A percentile compares a stretch with the other conserved stretches of the same genome.
Evolutionary conservation across 2,888 invertebrate species (phyloP).

Genomic region (Cephus rjabovi): DNA sequence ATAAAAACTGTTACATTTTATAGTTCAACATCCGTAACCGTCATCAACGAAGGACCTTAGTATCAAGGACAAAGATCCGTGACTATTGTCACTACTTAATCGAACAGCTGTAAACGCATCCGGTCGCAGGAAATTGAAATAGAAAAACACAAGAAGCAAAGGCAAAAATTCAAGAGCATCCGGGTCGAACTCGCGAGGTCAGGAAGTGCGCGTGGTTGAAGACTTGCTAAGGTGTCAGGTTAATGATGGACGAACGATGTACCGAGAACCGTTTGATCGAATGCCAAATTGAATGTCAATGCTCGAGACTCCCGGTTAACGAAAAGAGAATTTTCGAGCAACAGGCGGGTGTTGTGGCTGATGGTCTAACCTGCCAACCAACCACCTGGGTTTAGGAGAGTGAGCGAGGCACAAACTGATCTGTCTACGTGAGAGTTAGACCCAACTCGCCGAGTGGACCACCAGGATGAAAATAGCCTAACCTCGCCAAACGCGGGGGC

Average conservation of each 20-base stretch:
- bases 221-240: neutral
- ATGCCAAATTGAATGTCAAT: slow-evolving; percentile 25
- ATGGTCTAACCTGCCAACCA: neutral
- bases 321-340: neutral
- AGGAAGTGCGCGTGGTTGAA: neutral
- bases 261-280: slow-evolving; percentile 13
- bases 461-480: slow-evolving; percentile 38
- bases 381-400: neutral
- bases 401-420: neutral
- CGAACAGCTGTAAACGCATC: neutral
- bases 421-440: neutral
- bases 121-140: neutral
- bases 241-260: neutral
- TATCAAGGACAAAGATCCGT: neutral
- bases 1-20: neutral
- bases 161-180: neutral
- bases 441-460: slow-evolving; percentile 1
- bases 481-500: slow-evolving; percentile 42
- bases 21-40: neutral
- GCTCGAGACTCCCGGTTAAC: slow-evolving; percentile 1
- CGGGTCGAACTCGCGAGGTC: neutral
- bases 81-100: neutral
- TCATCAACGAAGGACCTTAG: neutral
- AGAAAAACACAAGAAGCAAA: neutral
- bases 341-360: neutral